Evolutionary conservation across 2,888 invertebrate species (phyloP).

Genomic region (Notodonta dromedarius): DNA sequence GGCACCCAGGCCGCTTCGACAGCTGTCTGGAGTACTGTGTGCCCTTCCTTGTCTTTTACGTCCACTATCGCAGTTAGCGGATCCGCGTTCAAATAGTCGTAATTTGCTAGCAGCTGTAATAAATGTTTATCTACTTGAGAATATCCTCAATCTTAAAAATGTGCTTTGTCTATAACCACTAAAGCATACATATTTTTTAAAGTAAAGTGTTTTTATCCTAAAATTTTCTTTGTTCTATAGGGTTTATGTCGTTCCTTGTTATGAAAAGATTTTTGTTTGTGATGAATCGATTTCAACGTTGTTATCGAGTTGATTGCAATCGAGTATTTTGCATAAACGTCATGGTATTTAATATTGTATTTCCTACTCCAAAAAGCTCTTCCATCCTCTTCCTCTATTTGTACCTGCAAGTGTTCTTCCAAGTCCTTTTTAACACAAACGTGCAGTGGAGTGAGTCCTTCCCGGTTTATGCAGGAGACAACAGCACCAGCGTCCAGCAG

Average conservation of each 20-base stretch:
- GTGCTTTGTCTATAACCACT: too few species aligned
- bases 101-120: slow-evolving; percentile 67
- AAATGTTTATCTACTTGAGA: not conserved
- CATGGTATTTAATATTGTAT: too few species aligned
- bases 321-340: too few species aligned
- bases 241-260: too few species aligned
- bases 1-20: slow-evolving; percentile 79
- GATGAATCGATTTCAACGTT: too few species aligned
- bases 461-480: slow-evolving; percentile 65
- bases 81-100: slow-evolving; percentile 61
- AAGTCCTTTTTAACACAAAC: slow-evolving; percentile 73
- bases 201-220: too few species aligned
- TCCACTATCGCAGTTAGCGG: slow-evolving; percentile 71
- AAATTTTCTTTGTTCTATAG: too few species aligned
- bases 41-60: slow-evolving; percentile 73
- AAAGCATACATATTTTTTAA: too few species aligned
- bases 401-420: slow-evolving; percentile 71
- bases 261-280: too few species aligned
- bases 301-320: too few species aligned
- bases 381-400: not conserved
- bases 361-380: too few species aligned
- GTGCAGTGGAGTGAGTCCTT: slow-evolving; percentile 80
- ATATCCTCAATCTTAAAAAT: not conserved
- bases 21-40: slow-evolving; percentile 81
- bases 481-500: slow-evolving; percentile 71